phyloP scores from a whole-genome alignment of 2,888 invertebrate species.

The Pherbina coryleti region DNA sequence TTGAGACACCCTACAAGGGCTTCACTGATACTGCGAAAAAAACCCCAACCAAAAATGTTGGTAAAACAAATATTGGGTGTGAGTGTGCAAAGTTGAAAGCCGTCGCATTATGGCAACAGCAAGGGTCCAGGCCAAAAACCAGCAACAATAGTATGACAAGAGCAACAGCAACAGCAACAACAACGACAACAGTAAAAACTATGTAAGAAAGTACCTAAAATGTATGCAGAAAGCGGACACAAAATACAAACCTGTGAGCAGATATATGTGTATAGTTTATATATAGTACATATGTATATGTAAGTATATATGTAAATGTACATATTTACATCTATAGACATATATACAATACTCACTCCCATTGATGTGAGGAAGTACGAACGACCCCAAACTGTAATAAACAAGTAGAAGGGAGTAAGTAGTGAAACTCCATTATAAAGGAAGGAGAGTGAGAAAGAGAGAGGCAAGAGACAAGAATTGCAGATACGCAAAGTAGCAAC shows the following conservation, averaged over 20 bases:
- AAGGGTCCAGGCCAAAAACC: neutral
- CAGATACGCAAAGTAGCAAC: conserved; percentile 48
- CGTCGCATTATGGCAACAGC: conserved; percentile 1
- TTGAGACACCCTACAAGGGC: neutral
- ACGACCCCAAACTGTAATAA: neutral
- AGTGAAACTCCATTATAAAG: neutral
- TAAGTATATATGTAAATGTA: conserved; percentile 1
- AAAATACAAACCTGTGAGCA: too few relatives aligned
- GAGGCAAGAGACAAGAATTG: neutral
- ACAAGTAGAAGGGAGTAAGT: neutral
- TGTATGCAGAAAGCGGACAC: too few relatives aligned
- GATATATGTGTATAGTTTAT: neutral
- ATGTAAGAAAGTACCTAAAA: too few relatives aligned
- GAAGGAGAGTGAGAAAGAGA: neutral
- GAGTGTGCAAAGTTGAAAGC: neutral
- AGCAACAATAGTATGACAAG: neutral
- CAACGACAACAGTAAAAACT: too few relatives aligned
- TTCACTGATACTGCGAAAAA: neutral
- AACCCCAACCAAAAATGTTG: neutral
- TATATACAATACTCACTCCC: neutral
- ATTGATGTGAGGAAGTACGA: neutral
- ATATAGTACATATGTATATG: neutral
- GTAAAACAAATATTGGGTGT: neutral
- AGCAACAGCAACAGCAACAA: conserved; percentile 3
- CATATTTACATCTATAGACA: neutral